These are phyloP conservation scores for Cepphus grylle DNA, from an alignment of 2,113 vertebrate genomes.

Conservation along the genomic window DNA sequence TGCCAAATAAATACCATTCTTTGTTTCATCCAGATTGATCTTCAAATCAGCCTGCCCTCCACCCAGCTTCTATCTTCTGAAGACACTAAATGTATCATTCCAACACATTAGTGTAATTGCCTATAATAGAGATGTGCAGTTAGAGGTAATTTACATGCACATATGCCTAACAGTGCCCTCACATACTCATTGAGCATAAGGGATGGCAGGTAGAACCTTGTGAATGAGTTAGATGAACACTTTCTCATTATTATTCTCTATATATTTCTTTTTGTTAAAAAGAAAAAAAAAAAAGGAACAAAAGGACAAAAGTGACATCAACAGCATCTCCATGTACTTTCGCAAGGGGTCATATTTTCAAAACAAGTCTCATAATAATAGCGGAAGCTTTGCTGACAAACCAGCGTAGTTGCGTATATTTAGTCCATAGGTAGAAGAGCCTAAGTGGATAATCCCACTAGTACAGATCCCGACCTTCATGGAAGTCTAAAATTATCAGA, in stretches of 20 bases:
- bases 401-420: neutral
- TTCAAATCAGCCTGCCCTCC: slow-evolving; percentile 67
- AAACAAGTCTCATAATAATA: neutral
- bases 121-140: slow-evolving; percentile 69
- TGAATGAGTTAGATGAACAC: slow-evolving; percentile 55
- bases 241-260: slow-evolving; percentile 46
- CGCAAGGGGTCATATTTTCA: neutral
- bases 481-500: neutral
- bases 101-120: slow-evolving; percentile 65
- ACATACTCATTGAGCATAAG: slow-evolving; percentile 60
- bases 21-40: slow-evolving; percentile 66
- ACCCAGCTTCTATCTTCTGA: slow-evolving; percentile 63
- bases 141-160: slow-evolving; percentile 67
- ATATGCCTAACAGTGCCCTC: slow-evolving; percentile 62
- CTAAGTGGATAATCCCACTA: neutral
- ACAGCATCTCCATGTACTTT: neutral
- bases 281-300: neutral
- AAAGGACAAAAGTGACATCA: slow-evolving; percentile 19
- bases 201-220: slow-evolving; percentile 63
- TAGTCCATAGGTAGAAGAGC: neutral
- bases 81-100: slow-evolving; percentile 68
- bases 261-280: neutral
- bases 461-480: neutral
- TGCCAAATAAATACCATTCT: slow-evolving; percentile 62
- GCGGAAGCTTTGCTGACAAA: neutral